phyloP scores from a whole-genome alignment of 2,113 vertebrate genomes.

The Lampris incognitus region DNA sequence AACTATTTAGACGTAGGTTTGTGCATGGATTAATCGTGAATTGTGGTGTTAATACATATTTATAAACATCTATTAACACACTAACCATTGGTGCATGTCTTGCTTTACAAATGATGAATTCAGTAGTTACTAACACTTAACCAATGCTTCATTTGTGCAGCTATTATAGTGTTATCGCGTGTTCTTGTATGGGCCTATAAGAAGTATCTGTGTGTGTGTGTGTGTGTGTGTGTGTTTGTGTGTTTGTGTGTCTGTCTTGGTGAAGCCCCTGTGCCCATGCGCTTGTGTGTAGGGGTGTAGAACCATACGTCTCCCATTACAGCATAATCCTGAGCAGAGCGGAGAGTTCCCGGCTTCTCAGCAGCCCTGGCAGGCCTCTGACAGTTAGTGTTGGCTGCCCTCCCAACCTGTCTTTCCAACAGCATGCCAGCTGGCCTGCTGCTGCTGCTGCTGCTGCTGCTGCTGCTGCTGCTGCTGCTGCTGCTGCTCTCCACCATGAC shows the following conservation, averaged over 20 bases:
- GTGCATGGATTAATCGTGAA: no score
- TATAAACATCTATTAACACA: no score
- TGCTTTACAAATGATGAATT: no score
- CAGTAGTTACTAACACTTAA: no score
- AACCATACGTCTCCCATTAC: constrained; percentile 15
- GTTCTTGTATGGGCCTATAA: no score
- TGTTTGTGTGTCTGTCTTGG: not conserved
- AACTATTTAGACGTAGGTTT: no score
- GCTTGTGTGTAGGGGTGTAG: no score
- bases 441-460: constrained; percentile 18
- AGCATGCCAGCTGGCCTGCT: constrained; percentile 63
- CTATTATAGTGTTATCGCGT: no score
- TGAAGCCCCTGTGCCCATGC: not conserved
- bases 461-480: constrained; percentile 15
- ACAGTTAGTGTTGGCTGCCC: constrained; percentile 51
- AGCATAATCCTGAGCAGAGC: constrained; percentile 43
- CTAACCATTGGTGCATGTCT: no score
- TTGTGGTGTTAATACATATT: no score
- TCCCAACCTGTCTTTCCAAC: constrained; percentile 46
- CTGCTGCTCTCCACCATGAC: constrained; percentile 36
- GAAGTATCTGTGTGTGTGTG: not conserved
- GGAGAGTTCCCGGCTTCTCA: constrained; percentile 37
- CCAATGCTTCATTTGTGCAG: no score
- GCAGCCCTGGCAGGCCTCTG: constrained; percentile 54
- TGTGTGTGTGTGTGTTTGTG: not conserved